Percentiles rank a stretch among this genome's conserved stretches.
Conservation (phyloP, 2,797 vertebrate genomes). For the Acanthornis magna region DNA sequence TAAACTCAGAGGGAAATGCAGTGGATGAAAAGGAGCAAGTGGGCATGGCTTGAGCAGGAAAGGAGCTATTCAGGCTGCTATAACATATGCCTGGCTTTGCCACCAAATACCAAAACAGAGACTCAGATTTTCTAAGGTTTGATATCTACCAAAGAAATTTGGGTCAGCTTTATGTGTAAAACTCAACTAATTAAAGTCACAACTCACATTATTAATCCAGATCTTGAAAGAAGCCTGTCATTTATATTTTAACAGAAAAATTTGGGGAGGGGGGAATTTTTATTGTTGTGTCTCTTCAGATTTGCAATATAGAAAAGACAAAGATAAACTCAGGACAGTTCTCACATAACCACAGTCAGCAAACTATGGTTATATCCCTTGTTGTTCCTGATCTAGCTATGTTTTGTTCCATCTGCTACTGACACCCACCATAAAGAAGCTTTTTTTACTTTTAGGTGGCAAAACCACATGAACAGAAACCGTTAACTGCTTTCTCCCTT, state of each 20-base stretch:
- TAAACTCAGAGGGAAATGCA: neutral
- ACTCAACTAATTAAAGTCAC: neutral
- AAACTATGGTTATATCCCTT: neutral
- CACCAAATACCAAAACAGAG: neutral
- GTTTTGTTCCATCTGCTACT: neutral
- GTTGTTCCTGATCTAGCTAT: neutral
- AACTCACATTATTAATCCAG: neutral
- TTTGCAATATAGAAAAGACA: neutral
- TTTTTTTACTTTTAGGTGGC: neutral
- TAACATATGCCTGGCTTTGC: neutral
- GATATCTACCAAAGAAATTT: neutral
- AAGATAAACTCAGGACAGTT: neutral
- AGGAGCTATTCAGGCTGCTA: neutral
- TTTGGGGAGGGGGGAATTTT: fast-evolving
- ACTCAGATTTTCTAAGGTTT: neutral
- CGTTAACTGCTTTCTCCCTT: neutral
- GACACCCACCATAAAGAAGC: neutral
- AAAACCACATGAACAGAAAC: neutral
- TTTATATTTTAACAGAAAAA: neutral
- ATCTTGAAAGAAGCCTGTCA: neutral
- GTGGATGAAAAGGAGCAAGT: neutral
- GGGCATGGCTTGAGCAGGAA: neutral
- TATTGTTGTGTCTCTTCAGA: neutral
- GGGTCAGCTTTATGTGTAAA: neutral
- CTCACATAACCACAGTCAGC: neutral